phyloP scores from a whole-genome alignment of 2,888 invertebrate species.

The Gerris lacustris region DNA sequence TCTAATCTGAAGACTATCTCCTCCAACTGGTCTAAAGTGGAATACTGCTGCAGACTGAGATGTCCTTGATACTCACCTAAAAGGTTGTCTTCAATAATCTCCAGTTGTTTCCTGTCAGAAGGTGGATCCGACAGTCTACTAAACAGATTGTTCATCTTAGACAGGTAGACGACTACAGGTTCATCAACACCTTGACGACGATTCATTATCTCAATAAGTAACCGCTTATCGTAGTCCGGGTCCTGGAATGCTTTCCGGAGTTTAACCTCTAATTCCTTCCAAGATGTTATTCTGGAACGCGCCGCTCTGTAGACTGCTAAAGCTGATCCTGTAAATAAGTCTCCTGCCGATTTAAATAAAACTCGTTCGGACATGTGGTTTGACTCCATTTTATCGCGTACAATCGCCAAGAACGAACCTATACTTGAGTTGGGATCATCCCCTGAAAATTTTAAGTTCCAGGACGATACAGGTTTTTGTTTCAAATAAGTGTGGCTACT shows the following conservation, averaged over 20 bases:
- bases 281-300: neutral
- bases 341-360: neutral
- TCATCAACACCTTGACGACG: slow-evolving; percentile 12
- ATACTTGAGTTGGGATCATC: slow-evolving; percentile 7
- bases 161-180: slow-evolving; percentile 12
- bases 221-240: neutral
- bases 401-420: neutral
- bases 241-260: slow-evolving; percentile 6
- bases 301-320: slow-evolving; percentile 2
- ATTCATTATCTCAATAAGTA: slow-evolving; percentile 7
- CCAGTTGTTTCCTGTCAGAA: neutral
- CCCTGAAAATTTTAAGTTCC: slow-evolving; percentile 9
- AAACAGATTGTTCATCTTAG: slow-evolving; percentile 14
- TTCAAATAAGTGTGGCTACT: no score
- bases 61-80: neutral
- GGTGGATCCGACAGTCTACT: neutral
- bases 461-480: neutral
- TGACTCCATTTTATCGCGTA: neutral
- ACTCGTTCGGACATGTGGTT: neutral
- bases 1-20: neutral
- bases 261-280: slow-evolving; percentile 5
- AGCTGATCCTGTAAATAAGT: slow-evolving; percentile 1
- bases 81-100: neutral
- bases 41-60: neutral
- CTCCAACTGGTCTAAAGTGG: neutral